Base-by-base conservation (phyloP, 2,797 vertebrate species). In the Eidolon dupreanum region DNA sequence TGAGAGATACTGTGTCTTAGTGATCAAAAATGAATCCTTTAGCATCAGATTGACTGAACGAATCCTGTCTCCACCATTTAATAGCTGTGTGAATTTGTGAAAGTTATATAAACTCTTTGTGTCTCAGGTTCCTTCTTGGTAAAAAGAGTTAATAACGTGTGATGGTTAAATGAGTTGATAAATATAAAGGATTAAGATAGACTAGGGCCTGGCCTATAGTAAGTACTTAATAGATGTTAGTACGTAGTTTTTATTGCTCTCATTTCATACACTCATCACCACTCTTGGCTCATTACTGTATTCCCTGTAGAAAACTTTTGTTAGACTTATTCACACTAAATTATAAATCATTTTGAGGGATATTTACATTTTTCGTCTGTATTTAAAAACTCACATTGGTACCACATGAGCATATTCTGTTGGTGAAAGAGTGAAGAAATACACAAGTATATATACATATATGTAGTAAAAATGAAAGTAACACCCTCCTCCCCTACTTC, bases 401-500 rank as follows among this genome's bases (percentile, higher is more conserved):
- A 63, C 20, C 28, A 43, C 24, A 82, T 11, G 8, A 49, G 31
- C 36, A 65, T 73, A 65, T 81, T 88, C 17, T 88, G 19, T 88
- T 88, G 75, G 55, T 81, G 73, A 82, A 65, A 66, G 49, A 41
- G 85, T 59, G n/a, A 41, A 17, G 33, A 75, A 73, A 74, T 66
- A 66, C 24, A 46, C 85, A 36, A 74, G 15, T 88, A 19, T 24
- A 6, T 82, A 15, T 31, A 79, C 36, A 28, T n/a, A 46, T 61
- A 49, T 82, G 49, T 57, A 88, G 75, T 82, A 66, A 94, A 83
- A 74, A 82, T 88, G 81, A 74, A 88, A 88, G 77, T 74, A 82
- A 71, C 61, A 77, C 38, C 43, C 33, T 10, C 26, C 13, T 38
- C 28, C 31, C 61, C 51, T n/a, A 51, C 61, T 85, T 81, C 65